Evolutionary conservation across 2,113 vertebrate genomes (phyloP), one percentile per base, ranked within the genome.

Genomic region (Pitta sordida): DNA sequence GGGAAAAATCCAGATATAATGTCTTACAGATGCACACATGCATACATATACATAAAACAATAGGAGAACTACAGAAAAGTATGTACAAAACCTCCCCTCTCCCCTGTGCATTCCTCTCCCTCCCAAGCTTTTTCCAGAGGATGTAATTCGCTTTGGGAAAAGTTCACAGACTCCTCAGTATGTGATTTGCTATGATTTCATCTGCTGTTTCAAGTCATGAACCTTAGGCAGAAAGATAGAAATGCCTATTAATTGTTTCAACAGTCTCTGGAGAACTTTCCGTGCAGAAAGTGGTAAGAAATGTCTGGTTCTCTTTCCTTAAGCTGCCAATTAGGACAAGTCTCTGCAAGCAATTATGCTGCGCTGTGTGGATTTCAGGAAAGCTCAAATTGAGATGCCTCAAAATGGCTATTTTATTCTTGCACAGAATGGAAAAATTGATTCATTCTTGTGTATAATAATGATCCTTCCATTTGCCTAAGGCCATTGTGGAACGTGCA

Each of bases 231-330:
- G 83, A 84, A 83, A 94, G 62, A 79, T 53, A 86, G 88, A 88
- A 82, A 85, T 23, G 51, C 49, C 89, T 94, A 95, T 96, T 93
- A 96, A 97, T 95, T 82, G 84, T 77, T 84, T 82, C 78, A 93
- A 55, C 4, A 30, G 79, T 82, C 90, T 92, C 75, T 5, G 12
- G 86, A 93, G 94, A 96, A 92, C 93, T 78, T 86, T 48, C 67
- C 56, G 55, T 41, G 91, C 51, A 62, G 81, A 82, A 95, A 87
- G 24, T 23, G 56, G 36, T 20, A 69, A 77, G 59, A 95, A 62
- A 77, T 53, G 60, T 62, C 88, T 77, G 44, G 27, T 44, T 53
- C 80, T 85, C 56, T 69, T 86, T 87, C 81, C 82, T 91, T 87
- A 94, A 94, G 73, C 83, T 94, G 86, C 93, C 86, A 90, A 80